Evolutionary conservation across 1,140 invertebrate species (phyloP).

Genomic region (Zaprionus taronus): DNA sequence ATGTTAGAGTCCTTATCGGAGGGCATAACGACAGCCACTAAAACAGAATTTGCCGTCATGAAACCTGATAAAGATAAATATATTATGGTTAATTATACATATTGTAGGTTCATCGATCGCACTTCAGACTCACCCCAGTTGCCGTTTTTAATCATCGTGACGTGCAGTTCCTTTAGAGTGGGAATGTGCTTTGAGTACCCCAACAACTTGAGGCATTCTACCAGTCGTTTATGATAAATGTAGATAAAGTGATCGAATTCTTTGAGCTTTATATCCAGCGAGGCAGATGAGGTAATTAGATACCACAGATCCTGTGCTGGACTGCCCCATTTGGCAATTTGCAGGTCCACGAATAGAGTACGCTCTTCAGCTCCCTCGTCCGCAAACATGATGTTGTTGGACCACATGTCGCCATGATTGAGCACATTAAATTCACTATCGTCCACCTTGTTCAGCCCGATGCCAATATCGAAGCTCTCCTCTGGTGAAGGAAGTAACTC

Average conservation of each 20-base stretch:
- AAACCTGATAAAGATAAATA: conserved; percentile 31
- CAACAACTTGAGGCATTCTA: conserved; percentile 54
- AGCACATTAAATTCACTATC: conserved; percentile 86
- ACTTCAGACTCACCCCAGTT: conserved; percentile 52
- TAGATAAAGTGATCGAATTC: conserved; percentile 72
- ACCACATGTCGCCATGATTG: conserved; percentile 87
- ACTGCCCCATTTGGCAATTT: conserved; percentile 65
- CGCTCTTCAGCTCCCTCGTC: conserved; percentile 74
- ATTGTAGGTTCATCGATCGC: background rate
- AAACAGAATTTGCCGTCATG: conserved; percentile 39
- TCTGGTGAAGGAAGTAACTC: background rate
- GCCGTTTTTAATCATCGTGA: conserved; percentile 62
- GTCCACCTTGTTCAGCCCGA: conserved; percentile 58
- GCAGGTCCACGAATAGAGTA: conserved; percentile 64
- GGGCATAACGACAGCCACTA: conserved; percentile 47
- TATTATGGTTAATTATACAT: background rate
- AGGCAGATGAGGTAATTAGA: conserved; percentile 56
- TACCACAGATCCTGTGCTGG: conserved; percentile 73
- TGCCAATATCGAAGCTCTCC: conserved; percentile 28
- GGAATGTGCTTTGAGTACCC: conserved; percentile 63
- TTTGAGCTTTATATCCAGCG: conserved; percentile 58
- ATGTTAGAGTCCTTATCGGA: conserved; percentile 66
- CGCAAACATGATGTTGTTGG: conserved; percentile 84
- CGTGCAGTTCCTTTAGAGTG: conserved; percentile 56
- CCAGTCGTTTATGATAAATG: conserved; percentile 64